Base-by-base conservation (phyloP, 1,140 invertebrate species). In the Orussus abietinus region DNA sequence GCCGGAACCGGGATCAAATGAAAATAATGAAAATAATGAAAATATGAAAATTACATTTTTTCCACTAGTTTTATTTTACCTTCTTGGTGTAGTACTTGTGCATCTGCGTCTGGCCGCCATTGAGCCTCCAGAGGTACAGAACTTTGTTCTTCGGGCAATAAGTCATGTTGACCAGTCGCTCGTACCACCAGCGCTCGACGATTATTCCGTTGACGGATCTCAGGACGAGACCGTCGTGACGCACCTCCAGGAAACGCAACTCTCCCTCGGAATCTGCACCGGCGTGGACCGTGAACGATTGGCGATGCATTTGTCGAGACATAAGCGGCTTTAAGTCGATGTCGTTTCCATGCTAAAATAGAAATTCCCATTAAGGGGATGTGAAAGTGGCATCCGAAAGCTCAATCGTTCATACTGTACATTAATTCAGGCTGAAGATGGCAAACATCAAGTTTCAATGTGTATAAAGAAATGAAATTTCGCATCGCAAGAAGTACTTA, bases 81-180 rank as follows among this genome's bases (percentile, higher is more conserved):
- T 98, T 99, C 72, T 95, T 92, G 0, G 96, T 98, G 65, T 98
- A 97, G 75, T 98, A 99, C 77, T 99, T 98, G 70, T 98, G 92
- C 37, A 99, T 80, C 60, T 98, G 88, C 1, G 90, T 93, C 63
- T 92, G 87, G 7, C 88, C 90, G 3, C 89, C 90, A 57, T 88
- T 90, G 50, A 86, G 80, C 42, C 89, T 82, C 93, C 96, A 99
- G 29, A 99, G 78, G 74, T 96, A 99, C 32, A 99, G 75, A 10
- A 98, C 89, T 72, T 92, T 90, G 57, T 90, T 98, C 75, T 98
- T 98, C 0, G 96, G 97, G 55, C 94, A 96, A 68, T 96, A 99
- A 0, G 96, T 98, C 93, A 99, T 98, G 64, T 99, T 99, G 7
- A 99, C 94, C 14, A 99, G 77, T 37, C 95, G 78, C 66, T 99